These are phyloP conservation scores for Fragum whitleyi DNA, from an alignment of 2,888 invertebrate species.

Conservation along the genomic window DNA sequence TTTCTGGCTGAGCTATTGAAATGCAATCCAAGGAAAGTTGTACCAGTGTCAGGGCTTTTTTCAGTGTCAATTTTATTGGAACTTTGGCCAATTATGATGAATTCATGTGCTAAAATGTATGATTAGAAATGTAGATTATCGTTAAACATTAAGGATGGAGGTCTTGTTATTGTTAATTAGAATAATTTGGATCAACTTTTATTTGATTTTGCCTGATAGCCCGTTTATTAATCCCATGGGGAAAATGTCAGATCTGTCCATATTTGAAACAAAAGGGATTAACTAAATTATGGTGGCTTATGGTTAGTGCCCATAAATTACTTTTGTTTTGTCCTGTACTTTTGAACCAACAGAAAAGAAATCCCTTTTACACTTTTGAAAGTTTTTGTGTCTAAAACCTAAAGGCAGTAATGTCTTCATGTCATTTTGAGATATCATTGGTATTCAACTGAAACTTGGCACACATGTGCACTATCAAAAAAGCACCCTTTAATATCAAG, in stretches of 20 bases:
- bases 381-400: too few relatives aligned
- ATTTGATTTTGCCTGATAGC: background rate
- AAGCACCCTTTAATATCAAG: too few relatives aligned
- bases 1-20: too few relatives aligned
- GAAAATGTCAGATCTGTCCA: background rate
- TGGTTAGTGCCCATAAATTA: background rate
- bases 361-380: too few relatives aligned
- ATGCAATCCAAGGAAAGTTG: too few relatives aligned
- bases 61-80: background rate
- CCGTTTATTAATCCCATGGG: background rate
- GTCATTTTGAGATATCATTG: too few relatives aligned
- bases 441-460: too few relatives aligned
- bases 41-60: background rate
- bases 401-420: too few relatives aligned
- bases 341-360: too few relatives aligned
- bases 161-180: slow-evolving; percentile 4
- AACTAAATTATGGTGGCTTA: background rate
- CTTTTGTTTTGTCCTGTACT: background rate
- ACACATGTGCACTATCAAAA: too few relatives aligned
- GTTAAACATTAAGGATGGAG: background rate
- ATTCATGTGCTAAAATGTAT: background rate
- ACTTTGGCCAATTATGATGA: background rate
- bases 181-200: slow-evolving; percentile 4
- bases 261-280: slow-evolving; percentile 1
- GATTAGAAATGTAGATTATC: background rate